Percentiles rank a stretch among this genome's conserved stretches.
Evolutionary conservation across 1,140 invertebrate genomes (phyloP).

Genomic region (Kradibia gibbosae): DNA sequence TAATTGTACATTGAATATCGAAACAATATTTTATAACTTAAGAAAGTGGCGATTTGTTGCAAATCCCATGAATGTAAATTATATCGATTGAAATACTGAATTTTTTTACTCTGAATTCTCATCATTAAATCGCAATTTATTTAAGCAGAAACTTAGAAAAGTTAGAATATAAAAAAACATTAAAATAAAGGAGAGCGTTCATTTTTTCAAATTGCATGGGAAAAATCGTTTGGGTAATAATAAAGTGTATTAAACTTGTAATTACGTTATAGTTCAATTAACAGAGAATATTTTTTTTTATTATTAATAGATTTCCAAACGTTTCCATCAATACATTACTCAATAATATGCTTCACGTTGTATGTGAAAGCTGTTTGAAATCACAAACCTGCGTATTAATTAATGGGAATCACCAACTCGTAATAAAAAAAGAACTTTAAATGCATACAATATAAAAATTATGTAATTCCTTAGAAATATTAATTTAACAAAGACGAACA

Average conservation of each 20-base stretch:
- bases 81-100: too few relatives aligned
- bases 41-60: too few relatives aligned
- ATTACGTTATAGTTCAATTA: not conserved
- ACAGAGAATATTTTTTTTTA: not conserved
- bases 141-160: too few relatives aligned
- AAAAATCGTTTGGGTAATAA: not conserved
- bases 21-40: too few relatives aligned
- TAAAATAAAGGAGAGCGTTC: constrained; percentile 4
- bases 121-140: too few relatives aligned
- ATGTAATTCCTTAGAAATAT: constrained; percentile 4
- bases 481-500: not conserved
- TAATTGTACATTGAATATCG: too few relatives aligned
- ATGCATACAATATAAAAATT: not conserved
- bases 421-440: not conserved
- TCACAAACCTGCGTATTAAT: not conserved
- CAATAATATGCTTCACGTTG: not conserved
- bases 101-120: too few relatives aligned
- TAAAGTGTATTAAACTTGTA: not conserved
- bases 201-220: not conserved
- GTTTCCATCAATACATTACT: not conserved
- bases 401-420: not conserved
- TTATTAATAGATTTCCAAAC: not conserved
- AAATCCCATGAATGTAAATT: too few relatives aligned
- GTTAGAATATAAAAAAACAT: too few relatives aligned
- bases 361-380: not conserved